Conservation (phyloP, 2,113 vertebrate genomes). For the Elgaria multicarinata region DNA sequence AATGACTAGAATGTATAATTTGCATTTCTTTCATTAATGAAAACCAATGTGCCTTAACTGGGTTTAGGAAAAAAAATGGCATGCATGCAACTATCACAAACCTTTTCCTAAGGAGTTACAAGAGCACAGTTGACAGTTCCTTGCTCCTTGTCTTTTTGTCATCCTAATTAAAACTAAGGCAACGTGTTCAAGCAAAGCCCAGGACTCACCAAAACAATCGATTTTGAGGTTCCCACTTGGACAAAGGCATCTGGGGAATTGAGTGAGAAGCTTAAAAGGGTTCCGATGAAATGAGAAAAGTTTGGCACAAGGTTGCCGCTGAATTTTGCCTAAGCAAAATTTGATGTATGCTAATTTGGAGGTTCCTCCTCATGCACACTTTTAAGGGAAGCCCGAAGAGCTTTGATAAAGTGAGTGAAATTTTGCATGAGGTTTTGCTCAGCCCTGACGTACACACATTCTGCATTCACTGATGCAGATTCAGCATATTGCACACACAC, state of each 20-base stretch:
- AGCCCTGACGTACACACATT: not conserved
- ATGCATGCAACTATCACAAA: not conserved
- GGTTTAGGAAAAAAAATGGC: not conserved
- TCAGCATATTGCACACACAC: not conserved
- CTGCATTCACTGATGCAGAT: not conserved
- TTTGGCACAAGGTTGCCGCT: not conserved
- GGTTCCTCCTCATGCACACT: not conserved
- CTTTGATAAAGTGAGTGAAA: not conserved
- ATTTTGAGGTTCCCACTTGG: not conserved
- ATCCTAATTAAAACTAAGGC: not conserved
- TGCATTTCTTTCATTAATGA: not conserved
- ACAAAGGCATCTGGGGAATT: not conserved
- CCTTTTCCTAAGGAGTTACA: not conserved
- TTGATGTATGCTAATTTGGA: not conserved
- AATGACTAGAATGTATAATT: not conserved
- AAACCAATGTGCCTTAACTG: not conserved
- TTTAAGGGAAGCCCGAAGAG: not conserved
- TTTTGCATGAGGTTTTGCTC: not conserved
- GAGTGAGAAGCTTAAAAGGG: not conserved
- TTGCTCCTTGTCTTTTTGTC: not conserved
- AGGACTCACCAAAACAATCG: not conserved
- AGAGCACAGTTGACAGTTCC: not conserved
- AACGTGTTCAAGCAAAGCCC: not conserved
- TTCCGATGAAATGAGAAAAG: not conserved
- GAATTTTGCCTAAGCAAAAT: not conserved